Percentiles rank a stretch among this genome's conserved stretches.
Evolutionary conservation across 2,888 invertebrate species (phyloP).

Genomic region (Ptilodon capucinus): DNA sequence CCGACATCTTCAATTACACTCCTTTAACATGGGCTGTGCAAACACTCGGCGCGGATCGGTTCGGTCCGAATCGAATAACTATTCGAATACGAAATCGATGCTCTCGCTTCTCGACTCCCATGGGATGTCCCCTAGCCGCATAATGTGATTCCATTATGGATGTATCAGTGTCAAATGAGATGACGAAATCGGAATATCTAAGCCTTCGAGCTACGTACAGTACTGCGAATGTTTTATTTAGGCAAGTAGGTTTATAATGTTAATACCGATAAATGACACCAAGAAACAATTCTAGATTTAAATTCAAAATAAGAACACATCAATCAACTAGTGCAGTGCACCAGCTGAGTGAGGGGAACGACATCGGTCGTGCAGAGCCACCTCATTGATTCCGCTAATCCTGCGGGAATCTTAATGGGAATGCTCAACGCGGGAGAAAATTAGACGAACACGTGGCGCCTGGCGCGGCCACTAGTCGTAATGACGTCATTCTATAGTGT

Average conservation of each 20-base stretch:
- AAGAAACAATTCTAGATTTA: neutral
- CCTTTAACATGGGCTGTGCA: slow-evolving; percentile 44
- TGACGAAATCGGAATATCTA: slow-evolving; percentile 24
- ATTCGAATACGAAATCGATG: slow-evolving; percentile 45
- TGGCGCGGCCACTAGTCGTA: slow-evolving; percentile 23
- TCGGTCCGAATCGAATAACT: slow-evolving; percentile 37
- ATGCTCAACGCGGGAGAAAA: slow-evolving; percentile 50
- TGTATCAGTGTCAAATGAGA: slow-evolving; percentile 39
- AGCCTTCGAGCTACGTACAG: neutral
- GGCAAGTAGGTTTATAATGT: too few relatives aligned
- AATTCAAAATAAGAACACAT: neutral
- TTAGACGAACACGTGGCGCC: slow-evolving; percentile 51
- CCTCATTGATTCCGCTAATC: slow-evolving; percentile 72
- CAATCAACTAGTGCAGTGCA: neutral
- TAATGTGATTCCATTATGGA: slow-evolving; percentile 51
- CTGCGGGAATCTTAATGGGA: slow-evolving; percentile 62
- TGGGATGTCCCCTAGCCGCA: slow-evolving; percentile 27
- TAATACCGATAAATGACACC: too few relatives aligned
- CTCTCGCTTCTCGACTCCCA: slow-evolving; percentile 20
- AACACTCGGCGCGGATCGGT: slow-evolving; percentile 49
- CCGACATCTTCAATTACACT: slow-evolving; percentile 55
- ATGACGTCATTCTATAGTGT: slow-evolving; percentile 8
- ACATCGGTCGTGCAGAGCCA: slow-evolving; percentile 17
- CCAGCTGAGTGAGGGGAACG: neutral
- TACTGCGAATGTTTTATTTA: too few relatives aligned